phyloP scores from a whole-genome alignment of 2,888 invertebrate genomes.

The Caenorhabditis sulstoni region DNA sequence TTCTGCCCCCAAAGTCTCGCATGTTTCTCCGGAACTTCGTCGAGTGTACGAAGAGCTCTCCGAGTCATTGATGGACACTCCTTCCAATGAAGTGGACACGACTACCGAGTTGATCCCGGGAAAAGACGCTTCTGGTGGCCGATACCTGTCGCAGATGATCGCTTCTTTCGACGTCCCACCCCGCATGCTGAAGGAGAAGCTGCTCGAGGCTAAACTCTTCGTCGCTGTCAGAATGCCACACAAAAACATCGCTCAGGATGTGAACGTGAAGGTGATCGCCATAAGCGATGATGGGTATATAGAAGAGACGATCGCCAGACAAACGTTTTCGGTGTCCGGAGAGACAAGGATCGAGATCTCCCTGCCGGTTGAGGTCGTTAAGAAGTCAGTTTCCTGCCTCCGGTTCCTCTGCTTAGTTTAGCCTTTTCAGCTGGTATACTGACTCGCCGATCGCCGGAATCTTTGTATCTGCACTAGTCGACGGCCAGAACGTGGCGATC shows the following conservation, averaged over 20 bases:
- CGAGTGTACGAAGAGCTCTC: too few species aligned
- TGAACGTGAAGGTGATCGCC: background rate
- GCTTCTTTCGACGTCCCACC: constrained; percentile 4
- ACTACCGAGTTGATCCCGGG: too few species aligned
- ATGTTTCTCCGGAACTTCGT: too few species aligned
- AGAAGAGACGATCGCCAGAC: background rate
- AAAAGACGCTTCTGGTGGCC: constrained; percentile 20
- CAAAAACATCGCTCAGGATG: background rate
- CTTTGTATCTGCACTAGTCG: constrained; percentile 58
- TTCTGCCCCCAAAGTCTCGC: too few species aligned
- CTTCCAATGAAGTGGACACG: too few species aligned
- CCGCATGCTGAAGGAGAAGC: background rate
- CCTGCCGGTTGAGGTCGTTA: background rate
- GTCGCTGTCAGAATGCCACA: background rate
- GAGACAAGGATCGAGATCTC: too few species aligned
- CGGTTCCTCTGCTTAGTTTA: constrained; percentile 2
- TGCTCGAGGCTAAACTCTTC: background rate
- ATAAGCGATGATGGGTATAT: constrained; percentile 21
- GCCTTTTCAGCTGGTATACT: constrained; percentile 24
- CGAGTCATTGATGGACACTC: too few species aligned
- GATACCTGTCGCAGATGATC: constrained; percentile 9
- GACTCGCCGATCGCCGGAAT: constrained; percentile 3
- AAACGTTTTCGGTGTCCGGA: too few species aligned
- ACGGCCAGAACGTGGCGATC: constrained; percentile 70
- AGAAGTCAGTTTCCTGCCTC: background rate